Evolutionary conservation across 2,888 invertebrate genomes (phyloP), one percentile per base, ranked within the genome.

Genomic region (Lycophotia porphyrea): DNA sequence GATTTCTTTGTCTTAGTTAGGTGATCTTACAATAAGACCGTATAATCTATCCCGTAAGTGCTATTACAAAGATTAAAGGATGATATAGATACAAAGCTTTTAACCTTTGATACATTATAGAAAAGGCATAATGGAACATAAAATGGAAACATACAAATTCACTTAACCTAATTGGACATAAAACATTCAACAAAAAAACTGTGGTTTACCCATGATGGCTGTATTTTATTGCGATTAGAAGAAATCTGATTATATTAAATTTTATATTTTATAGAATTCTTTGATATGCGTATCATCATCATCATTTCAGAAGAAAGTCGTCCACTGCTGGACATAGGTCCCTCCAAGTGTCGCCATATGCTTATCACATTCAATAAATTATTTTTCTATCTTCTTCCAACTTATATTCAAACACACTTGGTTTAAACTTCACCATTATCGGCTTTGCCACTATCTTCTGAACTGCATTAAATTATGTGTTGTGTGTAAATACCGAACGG

Each of bases 101-200:
- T 61, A 52, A 60, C 74, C 8, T 7, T 58, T 39, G 8, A 4
- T 39, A 42, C 34, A 31, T 49, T 39, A 21, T 5, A 34, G 36
- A 24, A 66, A 81, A 52, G 39, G 60, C 11, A 44, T 47, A 66
- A 47, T 66, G 61, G 66, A 61, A 66, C 15, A 49, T 60, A 31
- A 66, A 80, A 73, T 61, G 24, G 63, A 81, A 81, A 61, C 66
- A 66, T 52, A 66, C 15, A 75, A 67, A 67, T 21, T 81, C 55
- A 78, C 81, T 81, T 78, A 74, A 47, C 24, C n/a, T 74, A 80
- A 78, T 74, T 74, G 64, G 42, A 52, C 36, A 49, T 64, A 77
- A 55, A 58, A 80, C 47, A 65, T 74, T 52, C 18, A 58, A 77
- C 81, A 55, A 39, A 42, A 27, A 47, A 42, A 49, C 27, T 49